phyloP scores from a whole-genome alignment of 2,888 invertebrate genomes.

The Acanthosoma haemorrhoidale region DNA sequence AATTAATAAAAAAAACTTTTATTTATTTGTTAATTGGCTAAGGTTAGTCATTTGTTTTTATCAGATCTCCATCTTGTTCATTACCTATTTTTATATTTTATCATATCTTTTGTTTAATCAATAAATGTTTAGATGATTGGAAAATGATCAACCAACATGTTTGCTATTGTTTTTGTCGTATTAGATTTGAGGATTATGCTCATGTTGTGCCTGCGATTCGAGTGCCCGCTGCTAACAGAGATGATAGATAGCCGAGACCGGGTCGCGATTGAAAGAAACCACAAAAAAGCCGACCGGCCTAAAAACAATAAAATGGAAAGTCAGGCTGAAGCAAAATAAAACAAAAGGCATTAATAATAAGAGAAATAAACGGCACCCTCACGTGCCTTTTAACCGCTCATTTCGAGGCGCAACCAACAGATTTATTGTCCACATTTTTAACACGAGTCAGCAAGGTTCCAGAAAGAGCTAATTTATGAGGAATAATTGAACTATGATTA shows the following conservation, averaged over 20 bases:
- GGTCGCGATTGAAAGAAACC: background rate
- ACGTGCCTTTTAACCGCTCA: constrained; percentile 14
- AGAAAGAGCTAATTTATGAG: constrained; percentile 21
- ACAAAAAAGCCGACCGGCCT: background rate
- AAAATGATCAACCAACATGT: no score
- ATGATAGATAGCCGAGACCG: background rate
- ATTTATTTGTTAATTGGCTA: no score
- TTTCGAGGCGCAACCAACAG: background rate
- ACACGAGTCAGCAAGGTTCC: constrained; percentile 23
- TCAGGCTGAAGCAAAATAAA: background rate
- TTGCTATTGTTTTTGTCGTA: no score
- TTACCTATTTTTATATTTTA: no score
- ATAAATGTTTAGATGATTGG: no score
- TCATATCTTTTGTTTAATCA: no score
- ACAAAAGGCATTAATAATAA: background rate
- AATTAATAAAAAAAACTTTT: no score
- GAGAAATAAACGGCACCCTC: constrained; percentile 12
- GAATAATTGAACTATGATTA: constrained; percentile 26
- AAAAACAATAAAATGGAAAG: background rate
- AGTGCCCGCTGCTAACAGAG: background rate
- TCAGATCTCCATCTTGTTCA: no score
- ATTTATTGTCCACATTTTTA: constrained; percentile 22
- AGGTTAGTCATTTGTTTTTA: no score
- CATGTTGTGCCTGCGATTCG: no score
- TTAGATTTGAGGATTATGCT: no score